These are phyloP conservation scores for Sebastes paucispinis DNA, from an alignment of 2,797 vertebrate species.

Conservation along the genomic window DNA sequence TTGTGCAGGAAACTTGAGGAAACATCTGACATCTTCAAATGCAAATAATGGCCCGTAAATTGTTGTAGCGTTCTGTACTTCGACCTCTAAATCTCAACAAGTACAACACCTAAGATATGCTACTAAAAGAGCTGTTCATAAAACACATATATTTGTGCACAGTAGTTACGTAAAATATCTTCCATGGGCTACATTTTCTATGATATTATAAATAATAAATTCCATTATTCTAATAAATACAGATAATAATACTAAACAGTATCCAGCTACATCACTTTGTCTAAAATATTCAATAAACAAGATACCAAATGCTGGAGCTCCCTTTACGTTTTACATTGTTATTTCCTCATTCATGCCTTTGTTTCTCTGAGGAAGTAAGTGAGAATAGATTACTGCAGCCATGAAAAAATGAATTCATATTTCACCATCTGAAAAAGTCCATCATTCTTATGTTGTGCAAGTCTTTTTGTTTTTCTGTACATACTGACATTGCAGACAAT, in stretches of 20 bases:
- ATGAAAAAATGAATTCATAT: background rate
- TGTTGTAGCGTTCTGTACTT: background rate
- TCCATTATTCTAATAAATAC: background rate
- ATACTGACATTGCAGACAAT: background rate
- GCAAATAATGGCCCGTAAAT: background rate
- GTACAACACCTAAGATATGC: background rate
- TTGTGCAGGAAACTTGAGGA: background rate
- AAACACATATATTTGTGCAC: background rate
- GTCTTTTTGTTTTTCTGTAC: background rate
- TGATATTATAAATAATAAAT: background rate
- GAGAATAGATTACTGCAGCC: background rate
- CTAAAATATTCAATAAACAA: background rate
- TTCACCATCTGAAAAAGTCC: constrained; percentile 38
- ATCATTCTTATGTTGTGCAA: background rate
- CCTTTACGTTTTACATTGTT: background rate
- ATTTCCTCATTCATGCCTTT: constrained; percentile 40
- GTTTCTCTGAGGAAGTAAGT: constrained; percentile 31
- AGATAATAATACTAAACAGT: background rate
- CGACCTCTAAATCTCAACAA: background rate
- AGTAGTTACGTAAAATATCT: background rate
- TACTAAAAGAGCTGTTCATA: background rate
- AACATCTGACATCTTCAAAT: background rate
- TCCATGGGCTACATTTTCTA: background rate
- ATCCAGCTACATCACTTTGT: background rate
- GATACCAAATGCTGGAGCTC: background rate